Conservation (phyloP, 37 sponge, comb jelly and placozoan species). For the Chondrilla cf. caribensis region DNA sequence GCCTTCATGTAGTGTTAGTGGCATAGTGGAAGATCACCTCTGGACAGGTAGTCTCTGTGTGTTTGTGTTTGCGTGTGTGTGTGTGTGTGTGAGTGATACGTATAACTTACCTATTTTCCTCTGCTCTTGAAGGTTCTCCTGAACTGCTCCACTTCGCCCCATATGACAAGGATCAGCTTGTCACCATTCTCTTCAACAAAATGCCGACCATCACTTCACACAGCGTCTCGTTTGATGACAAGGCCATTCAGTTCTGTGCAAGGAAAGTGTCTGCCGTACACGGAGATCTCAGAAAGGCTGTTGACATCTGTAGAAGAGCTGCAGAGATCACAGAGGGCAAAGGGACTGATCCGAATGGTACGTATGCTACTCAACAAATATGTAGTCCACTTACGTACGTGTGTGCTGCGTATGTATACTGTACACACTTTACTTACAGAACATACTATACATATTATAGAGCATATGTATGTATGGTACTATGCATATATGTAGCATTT, state of each 20-base stretch:
- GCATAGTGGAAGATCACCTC: too few species aligned
- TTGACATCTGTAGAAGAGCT: conserved; percentile 85
- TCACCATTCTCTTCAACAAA: conserved; percentile 44
- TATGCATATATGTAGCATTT: too few species aligned
- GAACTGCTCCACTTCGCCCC: conserved; percentile 79
- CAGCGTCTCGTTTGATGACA: conserved; percentile 38
- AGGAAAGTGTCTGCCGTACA: conserved; percentile 83
- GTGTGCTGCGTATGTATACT: neutral
- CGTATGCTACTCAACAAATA: too few species aligned
- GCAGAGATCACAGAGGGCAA: conserved; percentile 63
- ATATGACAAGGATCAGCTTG: conserved; percentile 82
- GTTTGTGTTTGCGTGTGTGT: too few species aligned
- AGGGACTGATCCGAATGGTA: too few species aligned
- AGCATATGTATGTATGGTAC: too few species aligned
- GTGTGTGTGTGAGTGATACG: neutral
- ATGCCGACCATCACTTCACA: neutral
- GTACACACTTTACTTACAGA: neutral
- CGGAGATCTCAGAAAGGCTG: conserved; percentile 93
- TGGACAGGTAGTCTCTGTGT: too few species aligned
- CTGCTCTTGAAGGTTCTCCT: conserved; percentile 15
- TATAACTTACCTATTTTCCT: neutral
- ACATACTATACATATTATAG: too few species aligned
- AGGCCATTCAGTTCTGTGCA: conserved; percentile 86
- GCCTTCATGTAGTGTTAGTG: too few species aligned
- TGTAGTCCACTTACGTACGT: too few species aligned